A percentile compares a stretch with the other conserved stretches of the same genome.
Conservation (phyloP, 2,888 invertebrate genomes). For the Barypeithes pellucidus region DNA sequence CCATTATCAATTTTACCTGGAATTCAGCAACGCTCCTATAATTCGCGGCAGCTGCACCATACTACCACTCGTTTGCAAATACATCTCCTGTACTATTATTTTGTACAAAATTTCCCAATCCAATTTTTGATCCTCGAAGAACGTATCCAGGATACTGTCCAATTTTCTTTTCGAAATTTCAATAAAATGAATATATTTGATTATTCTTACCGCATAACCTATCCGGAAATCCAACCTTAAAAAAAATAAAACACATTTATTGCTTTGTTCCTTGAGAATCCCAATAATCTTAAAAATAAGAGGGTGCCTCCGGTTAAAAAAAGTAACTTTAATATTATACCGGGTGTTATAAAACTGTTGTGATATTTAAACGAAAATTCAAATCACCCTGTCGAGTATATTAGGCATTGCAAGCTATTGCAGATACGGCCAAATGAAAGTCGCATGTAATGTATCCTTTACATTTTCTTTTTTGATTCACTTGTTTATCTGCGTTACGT, state of each 20-base stretch:
- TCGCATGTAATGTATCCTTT: too few relatives aligned
- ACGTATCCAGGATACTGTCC: slow-evolving; percentile 62
- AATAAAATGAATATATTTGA: slow-evolving; percentile 71
- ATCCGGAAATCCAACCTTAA: slow-evolving; percentile 67
- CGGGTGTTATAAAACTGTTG: too few relatives aligned
- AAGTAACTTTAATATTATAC: too few relatives aligned
- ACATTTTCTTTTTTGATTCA: too few relatives aligned
- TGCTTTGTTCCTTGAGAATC: too few relatives aligned
- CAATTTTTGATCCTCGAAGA: slow-evolving; percentile 61
- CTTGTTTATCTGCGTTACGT: too few relatives aligned
- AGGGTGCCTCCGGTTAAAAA: too few relatives aligned
- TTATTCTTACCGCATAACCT: slow-evolving; percentile 69
- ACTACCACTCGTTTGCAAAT: slow-evolving; percentile 57
- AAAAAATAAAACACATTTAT: slow-evolving; percentile 36
- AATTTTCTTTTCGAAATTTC: slow-evolving; percentile 68
- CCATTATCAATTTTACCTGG: slow-evolving; percentile 63
- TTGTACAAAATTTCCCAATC: slow-evolving; percentile 66
- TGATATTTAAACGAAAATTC: too few relatives aligned
- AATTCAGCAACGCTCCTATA: slow-evolving; percentile 71
- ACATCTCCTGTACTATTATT: slow-evolving; percentile 68
- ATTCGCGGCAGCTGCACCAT: slow-evolving; percentile 26
- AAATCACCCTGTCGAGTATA: too few relatives aligned
- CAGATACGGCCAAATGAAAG: too few relatives aligned
- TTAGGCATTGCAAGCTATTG: too few relatives aligned
- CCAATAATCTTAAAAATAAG: too few relatives aligned